Evolutionary conservation across 2,113 vertebrate species (phyloP).

Genomic region (Azemiops feae): DNA sequence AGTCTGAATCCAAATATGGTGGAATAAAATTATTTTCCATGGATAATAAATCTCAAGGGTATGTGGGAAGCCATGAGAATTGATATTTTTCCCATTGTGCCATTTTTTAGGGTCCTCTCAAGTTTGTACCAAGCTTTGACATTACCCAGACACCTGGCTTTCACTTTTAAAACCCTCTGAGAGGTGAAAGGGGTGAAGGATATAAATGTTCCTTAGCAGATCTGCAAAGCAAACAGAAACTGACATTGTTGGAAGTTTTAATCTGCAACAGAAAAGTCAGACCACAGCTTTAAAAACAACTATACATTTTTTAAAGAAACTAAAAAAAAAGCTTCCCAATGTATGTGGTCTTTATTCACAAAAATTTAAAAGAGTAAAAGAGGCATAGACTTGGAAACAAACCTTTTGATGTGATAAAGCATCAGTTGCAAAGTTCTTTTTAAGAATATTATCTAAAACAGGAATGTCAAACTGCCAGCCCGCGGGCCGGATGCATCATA

Average conservation of each 20-base stretch:
- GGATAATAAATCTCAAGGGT: conserved; percentile 17
- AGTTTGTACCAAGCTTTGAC: conserved; percentile 15
- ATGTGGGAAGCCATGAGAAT: background rate
- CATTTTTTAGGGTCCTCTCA: conserved; percentile 8
- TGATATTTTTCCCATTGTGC: background rate
- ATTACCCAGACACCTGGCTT: conserved; percentile 15
- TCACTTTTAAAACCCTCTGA: conserved; percentile 32
- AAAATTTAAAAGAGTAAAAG: background rate
- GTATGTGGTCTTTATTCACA: background rate
- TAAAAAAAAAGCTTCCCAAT: background rate
- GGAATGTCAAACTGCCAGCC: no score
- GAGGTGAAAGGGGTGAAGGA: conserved; percentile 14
- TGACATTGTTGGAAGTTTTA: conserved; percentile 40
- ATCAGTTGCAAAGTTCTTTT: background rate
- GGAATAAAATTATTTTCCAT: conserved; percentile 3
- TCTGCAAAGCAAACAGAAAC: conserved; percentile 22
- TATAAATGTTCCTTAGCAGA: conserved; percentile 10
- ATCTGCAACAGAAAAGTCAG: background rate
- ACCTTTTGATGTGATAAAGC: background rate
- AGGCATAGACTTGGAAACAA: background rate
- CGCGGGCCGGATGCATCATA: no score
- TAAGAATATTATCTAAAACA: background rate
- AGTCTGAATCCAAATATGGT: conserved; percentile 12
- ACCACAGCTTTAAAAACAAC: background rate
- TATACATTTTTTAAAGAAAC: background rate